phyloP scores from a whole-genome alignment of 2,797 vertebrate genomes.

The Sebastes trivittatus region DNA sequence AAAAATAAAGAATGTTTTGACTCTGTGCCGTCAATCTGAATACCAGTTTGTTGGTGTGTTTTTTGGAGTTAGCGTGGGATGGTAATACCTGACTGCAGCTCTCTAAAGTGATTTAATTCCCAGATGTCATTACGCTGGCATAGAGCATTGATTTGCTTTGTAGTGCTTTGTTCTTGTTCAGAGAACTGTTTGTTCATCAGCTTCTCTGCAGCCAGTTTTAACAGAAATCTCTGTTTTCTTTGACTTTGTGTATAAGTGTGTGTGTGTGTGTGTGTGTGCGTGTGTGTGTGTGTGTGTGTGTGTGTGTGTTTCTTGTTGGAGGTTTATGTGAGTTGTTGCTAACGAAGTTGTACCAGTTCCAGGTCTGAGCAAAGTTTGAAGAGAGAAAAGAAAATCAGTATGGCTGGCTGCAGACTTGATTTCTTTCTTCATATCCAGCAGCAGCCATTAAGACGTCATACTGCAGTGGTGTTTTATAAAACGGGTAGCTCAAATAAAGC shows the following conservation, averaged over 20 bases:
- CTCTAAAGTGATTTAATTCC: constrained; percentile 62
- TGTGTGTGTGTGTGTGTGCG: too few species aligned
- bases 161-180: constrained; percentile 55
- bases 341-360: constrained; percentile 22
- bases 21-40: constrained; percentile 25
- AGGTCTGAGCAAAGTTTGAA: constrained; percentile 22
- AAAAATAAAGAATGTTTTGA: constrained; percentile 1
- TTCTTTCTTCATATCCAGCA: constrained; percentile 1
- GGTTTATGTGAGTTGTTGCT: constrained; percentile 13
- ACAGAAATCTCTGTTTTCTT: constrained; percentile 30
- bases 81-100: constrained; percentile 46
- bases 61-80: constrained; percentile 19
- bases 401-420: not conserved
- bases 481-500: not conserved
- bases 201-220: constrained; percentile 31
- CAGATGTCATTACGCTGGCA: constrained; percentile 51
- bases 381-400: not conserved
- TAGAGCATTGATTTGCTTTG: constrained; percentile 54
- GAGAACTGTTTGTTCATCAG: constrained; percentile 35
- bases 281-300: not conserved
- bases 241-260: not conserved
- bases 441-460: not conserved
- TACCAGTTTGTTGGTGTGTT: constrained; percentile 29
- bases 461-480: not conserved
- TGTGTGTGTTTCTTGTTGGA: not conserved